phyloP scores from a whole-genome alignment of 2,113 vertebrate species.

The Stictonetta naevosa region DNA sequence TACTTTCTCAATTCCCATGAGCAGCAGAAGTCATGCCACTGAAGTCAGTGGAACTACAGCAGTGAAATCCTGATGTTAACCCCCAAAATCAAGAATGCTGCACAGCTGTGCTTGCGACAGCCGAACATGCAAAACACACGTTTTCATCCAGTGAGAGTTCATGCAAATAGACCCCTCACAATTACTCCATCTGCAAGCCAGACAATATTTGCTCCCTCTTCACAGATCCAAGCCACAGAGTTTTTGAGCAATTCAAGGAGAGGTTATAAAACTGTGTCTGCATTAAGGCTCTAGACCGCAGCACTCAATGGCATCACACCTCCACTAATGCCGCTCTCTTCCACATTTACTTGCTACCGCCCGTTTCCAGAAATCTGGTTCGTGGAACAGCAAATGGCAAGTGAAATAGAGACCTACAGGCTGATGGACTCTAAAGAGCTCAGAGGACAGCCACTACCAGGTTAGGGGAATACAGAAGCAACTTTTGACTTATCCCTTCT shows the following conservation, averaged over 20 bases:
- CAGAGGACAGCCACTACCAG: not conserved
- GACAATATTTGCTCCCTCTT: not conserved
- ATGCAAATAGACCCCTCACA: not conserved
- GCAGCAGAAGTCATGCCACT: not conserved
- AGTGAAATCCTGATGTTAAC: not conserved
- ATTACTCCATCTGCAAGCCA: not conserved
- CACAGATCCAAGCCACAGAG: not conserved
- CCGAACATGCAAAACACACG: accelerated
- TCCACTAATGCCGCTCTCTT: not conserved
- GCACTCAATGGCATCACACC: not conserved
- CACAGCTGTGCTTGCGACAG: not conserved
- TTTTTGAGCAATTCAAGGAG: not conserved
- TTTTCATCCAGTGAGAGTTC: not conserved
- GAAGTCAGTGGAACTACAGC: not conserved
- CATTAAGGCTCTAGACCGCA: not conserved
- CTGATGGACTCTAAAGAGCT: not conserved
- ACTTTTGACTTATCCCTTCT: not conserved
- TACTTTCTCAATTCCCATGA: not conserved
- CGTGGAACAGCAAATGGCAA: not conserved
- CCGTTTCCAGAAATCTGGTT: not conserved
- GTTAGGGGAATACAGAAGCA: not conserved
- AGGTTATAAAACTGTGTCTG: not conserved
- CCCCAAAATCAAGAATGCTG: not conserved
- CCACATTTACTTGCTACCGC: not conserved
- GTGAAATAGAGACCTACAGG: not conserved